These are phyloP conservation scores for Amblyjoppa fuscipennis DNA, from an alignment of 2,888 invertebrate species.

Conservation along the genomic window DNA sequence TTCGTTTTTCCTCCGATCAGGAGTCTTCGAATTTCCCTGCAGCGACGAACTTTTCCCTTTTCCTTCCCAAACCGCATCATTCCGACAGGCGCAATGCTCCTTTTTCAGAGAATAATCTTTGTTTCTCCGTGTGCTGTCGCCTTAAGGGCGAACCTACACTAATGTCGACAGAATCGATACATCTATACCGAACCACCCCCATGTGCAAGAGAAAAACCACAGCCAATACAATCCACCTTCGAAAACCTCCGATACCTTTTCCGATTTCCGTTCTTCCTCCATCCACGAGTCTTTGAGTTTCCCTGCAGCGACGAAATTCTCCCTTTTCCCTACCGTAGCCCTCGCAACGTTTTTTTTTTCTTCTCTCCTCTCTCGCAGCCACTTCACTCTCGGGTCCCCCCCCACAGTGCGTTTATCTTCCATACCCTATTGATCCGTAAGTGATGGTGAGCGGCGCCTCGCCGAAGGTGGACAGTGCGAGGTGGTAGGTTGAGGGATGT, in stretches of 20 bases:
- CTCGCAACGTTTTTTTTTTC: constrained; percentile 52
- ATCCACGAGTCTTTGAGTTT: constrained; percentile 70
- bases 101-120: neutral
- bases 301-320: constrained; percentile 68
- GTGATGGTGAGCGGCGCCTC: constrained; percentile 78
- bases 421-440: constrained; percentile 84
- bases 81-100: neutral
- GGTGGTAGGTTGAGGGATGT: constrained; percentile 57
- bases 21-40: constrained; percentile 73
- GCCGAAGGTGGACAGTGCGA: constrained; percentile 64
- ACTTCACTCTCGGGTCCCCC: constrained; percentile 67
- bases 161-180: neutral
- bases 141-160: neutral
- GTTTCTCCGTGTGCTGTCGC: neutral
- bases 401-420: constrained; percentile 82
- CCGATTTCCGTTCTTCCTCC: neutral
- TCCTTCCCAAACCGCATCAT: neutral
- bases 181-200: neutral
- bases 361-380: constrained; percentile 49
- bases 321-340: neutral
- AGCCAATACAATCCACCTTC: neutral
- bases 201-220: neutral
- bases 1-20: neutral
- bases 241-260: neutral
- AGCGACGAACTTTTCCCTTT: constrained; percentile 60